phyloP scores from a whole-genome alignment of 2,113 vertebrate species.

The Microtus pennsylvanicus region DNA sequence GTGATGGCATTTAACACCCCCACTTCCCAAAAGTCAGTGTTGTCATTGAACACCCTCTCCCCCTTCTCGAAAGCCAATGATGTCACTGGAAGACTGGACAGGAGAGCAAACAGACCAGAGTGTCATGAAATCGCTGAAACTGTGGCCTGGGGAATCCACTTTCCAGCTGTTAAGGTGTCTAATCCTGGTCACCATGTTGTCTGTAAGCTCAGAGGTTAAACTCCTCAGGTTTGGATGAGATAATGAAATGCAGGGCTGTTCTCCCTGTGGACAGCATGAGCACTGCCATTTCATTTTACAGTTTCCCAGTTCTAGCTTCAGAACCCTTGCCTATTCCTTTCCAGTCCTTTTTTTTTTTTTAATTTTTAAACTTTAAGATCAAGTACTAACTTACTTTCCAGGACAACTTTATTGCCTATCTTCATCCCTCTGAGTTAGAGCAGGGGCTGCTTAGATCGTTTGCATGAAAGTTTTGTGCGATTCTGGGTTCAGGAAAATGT shows the following conservation, averaged over 20 bases:
- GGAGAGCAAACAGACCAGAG: background rate
- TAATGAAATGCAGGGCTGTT: background rate
- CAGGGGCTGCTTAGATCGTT: background rate
- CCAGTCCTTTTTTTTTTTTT: background rate
- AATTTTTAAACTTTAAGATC: background rate
- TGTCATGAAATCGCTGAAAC: background rate
- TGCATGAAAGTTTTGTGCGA: background rate
- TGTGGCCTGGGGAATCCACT: background rate
- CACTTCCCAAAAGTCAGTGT: background rate
- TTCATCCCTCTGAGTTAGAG: background rate
- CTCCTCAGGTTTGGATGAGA: background rate
- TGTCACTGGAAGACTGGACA: background rate
- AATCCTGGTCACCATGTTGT: background rate
- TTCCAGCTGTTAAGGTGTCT: background rate
- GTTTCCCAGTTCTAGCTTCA: background rate
- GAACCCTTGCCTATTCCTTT: background rate
- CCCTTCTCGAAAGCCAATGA: background rate
- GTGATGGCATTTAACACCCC: background rate
- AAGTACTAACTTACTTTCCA: conserved; percentile 1
- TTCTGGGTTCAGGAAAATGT: background rate
- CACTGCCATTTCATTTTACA: background rate
- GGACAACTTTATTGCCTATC: background rate
- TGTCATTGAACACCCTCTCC: background rate
- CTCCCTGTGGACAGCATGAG: background rate
- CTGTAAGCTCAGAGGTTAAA: background rate